These are phyloP conservation scores for Lithophane socia DNA, from an alignment of 2,888 invertebrate species.

Conservation along the genomic window DNA sequence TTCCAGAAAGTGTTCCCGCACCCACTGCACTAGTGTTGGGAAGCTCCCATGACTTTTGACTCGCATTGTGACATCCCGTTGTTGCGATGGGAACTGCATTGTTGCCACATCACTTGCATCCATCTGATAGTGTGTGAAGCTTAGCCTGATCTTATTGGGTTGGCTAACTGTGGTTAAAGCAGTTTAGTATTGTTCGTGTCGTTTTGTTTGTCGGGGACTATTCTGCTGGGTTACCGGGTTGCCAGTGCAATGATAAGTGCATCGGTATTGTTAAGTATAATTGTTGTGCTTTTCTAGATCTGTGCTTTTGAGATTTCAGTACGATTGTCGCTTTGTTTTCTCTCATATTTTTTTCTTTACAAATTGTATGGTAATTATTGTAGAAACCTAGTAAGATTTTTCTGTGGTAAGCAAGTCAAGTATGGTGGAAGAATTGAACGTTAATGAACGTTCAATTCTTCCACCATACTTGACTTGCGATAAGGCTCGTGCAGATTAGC, in stretches of 20 bases:
- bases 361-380: neutral
- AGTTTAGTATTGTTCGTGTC: constrained; percentile 44
- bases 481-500: no score
- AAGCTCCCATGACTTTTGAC: constrained; percentile 62
- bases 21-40: constrained; percentile 35
- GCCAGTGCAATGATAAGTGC: constrained; percentile 22
- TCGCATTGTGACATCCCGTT: constrained; percentile 63
- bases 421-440: no score
- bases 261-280: constrained; percentile 2
- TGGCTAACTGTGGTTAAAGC: constrained; percentile 55
- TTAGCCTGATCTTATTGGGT: constrained; percentile 58
- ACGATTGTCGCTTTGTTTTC: constrained; percentile 1
- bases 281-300: constrained; percentile 8
- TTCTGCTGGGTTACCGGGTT: constrained; percentile 51
- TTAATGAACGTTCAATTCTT: neutral
- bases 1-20: constrained; percentile 57
- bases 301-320: constrained; percentile 14
- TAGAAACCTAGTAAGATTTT: neutral
- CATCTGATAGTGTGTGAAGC: constrained; percentile 66
- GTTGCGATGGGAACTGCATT: constrained; percentile 56
- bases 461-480: neutral
- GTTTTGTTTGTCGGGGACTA: constrained; percentile 6
- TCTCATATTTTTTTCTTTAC: neutral
- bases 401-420: no score
- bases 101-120: constrained; percentile 52